Base-by-base conservation (phyloP, 2,113 vertebrate species). In the Pogona vitticeps region DNA sequence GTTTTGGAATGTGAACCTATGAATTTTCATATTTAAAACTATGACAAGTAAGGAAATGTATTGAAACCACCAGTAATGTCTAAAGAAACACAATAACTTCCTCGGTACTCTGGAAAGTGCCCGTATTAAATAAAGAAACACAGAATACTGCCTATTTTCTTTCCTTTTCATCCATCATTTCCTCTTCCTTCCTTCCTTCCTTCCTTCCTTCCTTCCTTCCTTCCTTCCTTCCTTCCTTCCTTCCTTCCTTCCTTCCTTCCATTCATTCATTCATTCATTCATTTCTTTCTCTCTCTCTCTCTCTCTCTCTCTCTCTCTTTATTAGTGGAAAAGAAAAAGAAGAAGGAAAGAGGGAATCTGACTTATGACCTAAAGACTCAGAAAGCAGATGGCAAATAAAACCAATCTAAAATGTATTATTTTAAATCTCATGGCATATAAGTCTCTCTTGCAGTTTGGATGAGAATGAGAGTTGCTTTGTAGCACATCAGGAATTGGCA, bases 401-500 rank as follows among this genome's bases (percentile, higher is more conserved):
- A 87, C n/a, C 33, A 78, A 78, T 85, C 70, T 84, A 76, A 58
- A 78, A 85, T 85, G 42, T 77, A 77, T 85, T 78, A 85, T 85
- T 78, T 85, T 68, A 85, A 68, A 78, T 33, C 61, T 52, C 40
- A 52, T 67, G 75, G 17, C 56, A 78, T 68, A 68, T 68, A 85
- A 85, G 84, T 42, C 38, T 46, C n/a, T 36, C 75, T 68, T 85
- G 75, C 61, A 77, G 52, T 68, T 68, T 78, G 63, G 84, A 85
- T 85, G 75, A 75, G 56, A 56, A 78, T 38, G 83, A 77, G 73
- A 58, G 20, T 68, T 68, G 42, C 38, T 42, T 85, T 78, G 21
- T 75, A 70, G 42, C 21, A 63, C n/a, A 84, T 75, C 70, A 84
- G 58, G 52, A 73, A 33, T 72, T 61, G 71, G 52, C 82, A 83